Evolutionary conservation across 2,888 invertebrate genomes (phyloP).

Genomic region (Sturmia bella): DNA sequence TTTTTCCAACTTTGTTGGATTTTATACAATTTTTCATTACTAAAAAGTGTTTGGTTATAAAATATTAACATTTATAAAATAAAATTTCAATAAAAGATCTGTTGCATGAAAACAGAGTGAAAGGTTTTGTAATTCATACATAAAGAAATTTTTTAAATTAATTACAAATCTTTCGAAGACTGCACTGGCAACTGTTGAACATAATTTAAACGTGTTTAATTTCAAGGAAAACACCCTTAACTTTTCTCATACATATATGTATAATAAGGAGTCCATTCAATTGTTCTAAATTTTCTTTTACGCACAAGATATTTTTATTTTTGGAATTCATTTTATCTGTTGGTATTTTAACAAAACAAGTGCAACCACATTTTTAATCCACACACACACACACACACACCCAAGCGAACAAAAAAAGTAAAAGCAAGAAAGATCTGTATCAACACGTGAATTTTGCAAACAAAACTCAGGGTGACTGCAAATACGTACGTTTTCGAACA

Average conservation of each 20-base stretch:
- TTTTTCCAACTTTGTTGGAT: constrained; percentile 24
- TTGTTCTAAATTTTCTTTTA: constrained; percentile 25
- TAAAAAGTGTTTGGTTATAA: constrained; percentile 30
- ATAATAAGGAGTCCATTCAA: constrained; percentile 33
- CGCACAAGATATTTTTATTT: not conserved
- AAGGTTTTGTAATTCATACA: too few species aligned
- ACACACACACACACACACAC: constrained; percentile 6
- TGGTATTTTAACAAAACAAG: constrained; percentile 11
- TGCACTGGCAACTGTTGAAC: not conserved
- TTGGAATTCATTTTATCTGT: constrained; percentile 27
- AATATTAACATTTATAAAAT: constrained; percentile 27
- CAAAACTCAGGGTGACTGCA: not conserved
- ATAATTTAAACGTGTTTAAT: constrained; percentile 3
- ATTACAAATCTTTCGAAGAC: constrained; percentile 14
- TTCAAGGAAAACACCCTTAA: not conserved
- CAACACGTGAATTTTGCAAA: constrained; percentile 63
- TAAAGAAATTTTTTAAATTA: too few species aligned
- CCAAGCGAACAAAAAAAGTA: not conserved
- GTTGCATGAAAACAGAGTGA: constrained; percentile 9
- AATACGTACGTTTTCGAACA: constrained; percentile 53
- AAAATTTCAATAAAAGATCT: constrained; percentile 18
- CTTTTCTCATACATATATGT: constrained; percentile 18
- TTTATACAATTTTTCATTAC: constrained; percentile 43
- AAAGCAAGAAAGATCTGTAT: constrained; percentile 49
- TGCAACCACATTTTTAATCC: constrained; percentile 43